Evolutionary conservation across 2,888 invertebrate genomes (phyloP).

Genomic region (Eupithecia subumbrata): DNA sequence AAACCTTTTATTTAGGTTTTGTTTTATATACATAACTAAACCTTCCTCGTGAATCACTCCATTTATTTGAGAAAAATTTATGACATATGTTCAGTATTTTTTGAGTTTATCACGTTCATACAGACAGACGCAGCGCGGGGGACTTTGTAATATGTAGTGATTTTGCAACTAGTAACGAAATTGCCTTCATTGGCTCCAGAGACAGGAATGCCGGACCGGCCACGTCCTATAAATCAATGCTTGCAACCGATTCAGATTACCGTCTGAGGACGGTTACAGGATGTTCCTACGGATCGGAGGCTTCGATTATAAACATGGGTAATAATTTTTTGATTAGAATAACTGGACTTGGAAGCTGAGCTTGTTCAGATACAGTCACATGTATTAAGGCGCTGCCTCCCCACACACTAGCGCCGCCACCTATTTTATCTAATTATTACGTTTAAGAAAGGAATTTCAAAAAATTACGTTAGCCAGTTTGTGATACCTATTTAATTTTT

Average conservation of each 20-base stretch:
- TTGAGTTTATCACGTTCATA: not conserved
- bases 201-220: constrained; percentile 63
- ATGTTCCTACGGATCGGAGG: constrained; percentile 36
- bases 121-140: not conserved
- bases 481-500: no score
- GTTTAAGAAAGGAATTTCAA: no score
- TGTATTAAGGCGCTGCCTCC: no score
- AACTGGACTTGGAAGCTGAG: constrained; percentile 22
- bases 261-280: constrained; percentile 58
- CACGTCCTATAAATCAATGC: constrained; percentile 77
- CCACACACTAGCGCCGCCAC: no score
- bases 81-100: not conserved
- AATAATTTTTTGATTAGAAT: constrained; percentile 36
- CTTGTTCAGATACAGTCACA: not conserved
- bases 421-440: no score
- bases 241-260: constrained; percentile 79
- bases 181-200: constrained; percentile 69
- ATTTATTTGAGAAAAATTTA: not conserved
- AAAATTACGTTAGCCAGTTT: no score
- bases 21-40: no score
- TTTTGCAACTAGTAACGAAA: constrained; percentile 61
- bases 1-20: no score
- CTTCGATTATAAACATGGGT: constrained; percentile 28
- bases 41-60: not conserved
- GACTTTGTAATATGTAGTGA: constrained; percentile 33